phyloP scores from a whole-genome alignment of 2,113 vertebrate genomes.

The Rissa tridactyla region DNA sequence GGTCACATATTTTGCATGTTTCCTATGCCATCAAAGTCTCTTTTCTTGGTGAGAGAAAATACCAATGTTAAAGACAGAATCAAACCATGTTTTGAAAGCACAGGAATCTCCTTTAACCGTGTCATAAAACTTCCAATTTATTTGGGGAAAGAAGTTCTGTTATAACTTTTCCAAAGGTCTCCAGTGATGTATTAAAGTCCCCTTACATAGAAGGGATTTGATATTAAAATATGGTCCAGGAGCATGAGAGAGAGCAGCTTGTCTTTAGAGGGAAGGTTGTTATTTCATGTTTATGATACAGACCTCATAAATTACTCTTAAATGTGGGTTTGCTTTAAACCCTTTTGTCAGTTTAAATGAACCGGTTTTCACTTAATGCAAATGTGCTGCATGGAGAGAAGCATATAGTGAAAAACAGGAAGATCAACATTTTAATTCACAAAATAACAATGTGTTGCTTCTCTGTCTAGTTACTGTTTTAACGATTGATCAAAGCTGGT shows the following conservation, averaged over 20 bases:
- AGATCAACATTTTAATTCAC: background rate
- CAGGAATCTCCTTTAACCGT: background rate
- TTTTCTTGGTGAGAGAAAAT: background rate
- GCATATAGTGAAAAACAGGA: background rate
- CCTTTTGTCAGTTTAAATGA: conserved; percentile 32
- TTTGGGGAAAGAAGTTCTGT: conserved; percentile 11
- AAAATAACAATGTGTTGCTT: background rate
- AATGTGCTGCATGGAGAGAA: background rate
- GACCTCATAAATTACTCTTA: conserved; percentile 48
- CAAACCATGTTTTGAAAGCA: background rate
- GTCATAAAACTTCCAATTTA: conserved; percentile 10
- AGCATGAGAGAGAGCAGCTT: conserved; percentile 31
- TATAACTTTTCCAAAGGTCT: conserved; percentile 30
- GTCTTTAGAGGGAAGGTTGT: conserved; percentile 31
- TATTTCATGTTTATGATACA: conserved; percentile 55
- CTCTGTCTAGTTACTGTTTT: background rate
- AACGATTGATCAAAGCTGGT: conserved; percentile 36
- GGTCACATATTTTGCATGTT: background rate
- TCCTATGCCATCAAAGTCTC: background rate
- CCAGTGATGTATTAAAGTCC: conserved; percentile 44
- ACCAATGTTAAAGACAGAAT: background rate
- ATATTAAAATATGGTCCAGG: conserved; percentile 47
- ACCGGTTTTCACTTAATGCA: background rate
- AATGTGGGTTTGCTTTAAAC: conserved; percentile 25
- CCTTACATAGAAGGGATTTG: conserved; percentile 18